Evolutionary conservation across 2,888 invertebrate species (phyloP), one percentile per base, ranked within the genome.

Genomic region (Sphaerophoria taeniata): DNA sequence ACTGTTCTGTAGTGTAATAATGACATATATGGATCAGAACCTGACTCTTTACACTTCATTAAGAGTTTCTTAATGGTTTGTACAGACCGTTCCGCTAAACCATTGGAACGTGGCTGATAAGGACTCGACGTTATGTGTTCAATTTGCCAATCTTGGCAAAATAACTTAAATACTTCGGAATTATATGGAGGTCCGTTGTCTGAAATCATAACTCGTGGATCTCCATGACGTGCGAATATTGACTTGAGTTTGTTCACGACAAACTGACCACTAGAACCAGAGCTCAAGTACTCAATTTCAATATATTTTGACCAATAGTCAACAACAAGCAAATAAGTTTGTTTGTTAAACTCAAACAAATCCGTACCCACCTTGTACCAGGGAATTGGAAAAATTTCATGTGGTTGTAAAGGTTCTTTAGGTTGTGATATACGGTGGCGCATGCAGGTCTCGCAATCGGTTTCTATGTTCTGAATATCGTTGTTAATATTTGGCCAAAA

Each of bases 301-400:
- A 81, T 36, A 69, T 76, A 88, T 60, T 88, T 87, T 47, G 87
- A 87, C 56, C 67, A 88, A 74, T 87, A 88, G 70, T 88, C 87
- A n/a, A 87, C 84, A 6, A 83, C 83, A 47, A 86, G n/a, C 24
- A 84, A 56, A 77, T 76, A 72, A 0, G 55, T 69, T 31, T 69
- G 78, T 73, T 75, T 82, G 53, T 87, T 80, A 33, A 73, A 76
- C 53, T 82, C 82, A 45, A 87, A 87, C 5, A 87, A 39, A 75
- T 87, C 87, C 4, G 39, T 51, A 2, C 81, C 81, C 11, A 81
- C 60, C 60, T 77, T 81, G 12, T 73, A 56, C 80, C 82, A 74
- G 9, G 69, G 80, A 36, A 80, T 43, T 69, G 45, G 33, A n/a
- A 49, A 11, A 56, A 69, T 16, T 36, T 70, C 36, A 63, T 84